Conservation (phyloP, 1,140 invertebrate species). For the Yoshiicerus persimilis region DNA sequence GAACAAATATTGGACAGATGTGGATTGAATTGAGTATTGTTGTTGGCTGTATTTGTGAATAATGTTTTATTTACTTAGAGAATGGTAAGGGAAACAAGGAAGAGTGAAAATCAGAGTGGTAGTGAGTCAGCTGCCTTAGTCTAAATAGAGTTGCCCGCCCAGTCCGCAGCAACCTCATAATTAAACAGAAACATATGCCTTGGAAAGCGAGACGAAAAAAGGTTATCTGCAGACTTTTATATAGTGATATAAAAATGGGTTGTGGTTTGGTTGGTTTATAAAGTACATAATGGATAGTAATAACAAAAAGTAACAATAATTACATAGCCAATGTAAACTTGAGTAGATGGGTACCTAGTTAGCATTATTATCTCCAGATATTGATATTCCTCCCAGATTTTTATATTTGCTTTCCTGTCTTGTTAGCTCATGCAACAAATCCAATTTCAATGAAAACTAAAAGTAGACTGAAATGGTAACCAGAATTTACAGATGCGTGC, state of each 20-base stretch:
- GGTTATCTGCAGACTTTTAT: not conserved
- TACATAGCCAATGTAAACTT: not conserved
- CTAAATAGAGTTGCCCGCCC: conserved; percentile 30
- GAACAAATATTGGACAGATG: conserved; percentile 2
- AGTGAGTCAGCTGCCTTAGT: not conserved
- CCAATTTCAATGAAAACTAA: not conserved
- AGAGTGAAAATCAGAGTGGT: not conserved
- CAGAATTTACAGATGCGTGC: not conserved
- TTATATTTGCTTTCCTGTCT: not conserved
- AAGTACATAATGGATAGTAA: not conserved
- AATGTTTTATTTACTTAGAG: not conserved
- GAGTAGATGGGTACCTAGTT: not conserved
- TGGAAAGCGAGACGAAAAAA: not conserved
- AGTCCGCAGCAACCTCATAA: conserved; percentile 32
- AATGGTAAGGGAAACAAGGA: not conserved
- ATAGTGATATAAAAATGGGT: not conserved
- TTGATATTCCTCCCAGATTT: not conserved
- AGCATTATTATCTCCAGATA: not conserved
- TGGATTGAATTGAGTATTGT: not conserved
- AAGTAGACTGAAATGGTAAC: not conserved
- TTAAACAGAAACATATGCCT: conserved; percentile 39
- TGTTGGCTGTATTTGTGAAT: not conserved
- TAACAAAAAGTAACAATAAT: not conserved
- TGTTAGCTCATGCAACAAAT: not conserved
- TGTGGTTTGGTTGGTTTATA: not conserved